Evolutionary conservation across 2,797 vertebrate species (phyloP).

Genomic region (Spondyliosoma cantharus): DNA sequence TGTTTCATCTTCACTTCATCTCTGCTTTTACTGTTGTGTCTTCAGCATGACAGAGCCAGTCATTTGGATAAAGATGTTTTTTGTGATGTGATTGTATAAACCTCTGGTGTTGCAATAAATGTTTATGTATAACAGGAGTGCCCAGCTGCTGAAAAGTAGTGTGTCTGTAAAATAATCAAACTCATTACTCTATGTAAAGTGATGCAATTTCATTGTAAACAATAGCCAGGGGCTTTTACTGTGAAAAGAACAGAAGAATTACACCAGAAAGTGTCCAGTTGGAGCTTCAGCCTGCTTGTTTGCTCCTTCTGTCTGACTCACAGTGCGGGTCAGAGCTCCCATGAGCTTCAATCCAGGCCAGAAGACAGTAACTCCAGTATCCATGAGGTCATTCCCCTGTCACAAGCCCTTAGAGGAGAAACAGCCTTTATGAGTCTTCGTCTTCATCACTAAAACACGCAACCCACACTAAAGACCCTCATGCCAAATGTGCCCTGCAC

Average conservation of each 20-base stretch:
- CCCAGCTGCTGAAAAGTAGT: constrained; percentile 5
- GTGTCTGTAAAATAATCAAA: constrained; percentile 5
- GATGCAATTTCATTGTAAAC: constrained; percentile 7
- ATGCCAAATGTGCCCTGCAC: constrained; percentile 22
- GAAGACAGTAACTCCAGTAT: constrained; percentile 60
- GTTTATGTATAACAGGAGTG: background rate
- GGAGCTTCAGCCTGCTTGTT: constrained; percentile 41
- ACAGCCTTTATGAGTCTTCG: constrained; percentile 59
- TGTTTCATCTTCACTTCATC: background rate
- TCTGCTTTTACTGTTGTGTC: constrained; percentile 4
- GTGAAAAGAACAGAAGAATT: constrained; percentile 1
- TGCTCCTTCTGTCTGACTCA: constrained; percentile 38
- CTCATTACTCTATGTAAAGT: background rate
- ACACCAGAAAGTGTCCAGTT: constrained; percentile 9
- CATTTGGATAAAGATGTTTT: constrained; percentile 11
- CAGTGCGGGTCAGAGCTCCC: constrained; percentile 38
- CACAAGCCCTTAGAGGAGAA: constrained; percentile 51
- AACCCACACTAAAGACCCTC: constrained; percentile 40
- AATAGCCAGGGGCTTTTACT: background rate
- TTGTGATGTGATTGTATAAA: constrained; percentile 5
- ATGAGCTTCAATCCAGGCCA: constrained; percentile 45
- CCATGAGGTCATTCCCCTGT: constrained; percentile 65
- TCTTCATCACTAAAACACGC: constrained; percentile 65
- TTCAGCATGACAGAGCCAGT: background rate
- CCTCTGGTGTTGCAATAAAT: constrained; percentile 6